phyloP scores from a whole-genome alignment of 2,113 vertebrate genomes.

The Corythornis vintsioides region DNA sequence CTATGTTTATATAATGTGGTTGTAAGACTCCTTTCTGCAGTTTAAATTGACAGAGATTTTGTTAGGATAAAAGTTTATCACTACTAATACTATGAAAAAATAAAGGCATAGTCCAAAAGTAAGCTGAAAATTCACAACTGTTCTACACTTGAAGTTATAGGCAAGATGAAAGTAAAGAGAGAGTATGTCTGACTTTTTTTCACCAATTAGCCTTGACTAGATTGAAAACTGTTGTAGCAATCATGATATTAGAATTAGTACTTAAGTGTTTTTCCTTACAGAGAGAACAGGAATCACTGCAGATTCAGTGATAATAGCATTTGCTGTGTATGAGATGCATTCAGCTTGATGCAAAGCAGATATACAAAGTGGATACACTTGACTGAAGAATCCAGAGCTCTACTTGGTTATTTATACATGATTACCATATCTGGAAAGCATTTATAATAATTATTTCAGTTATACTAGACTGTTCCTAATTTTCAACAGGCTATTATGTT shows the following conservation, averaged over 20 bases:
- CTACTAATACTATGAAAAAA: background rate
- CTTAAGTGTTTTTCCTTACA: background rate
- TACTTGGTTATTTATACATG: background rate
- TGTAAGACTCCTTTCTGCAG: background rate
- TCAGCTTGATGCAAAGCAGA: background rate
- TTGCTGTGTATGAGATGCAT: background rate
- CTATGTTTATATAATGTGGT: background rate
- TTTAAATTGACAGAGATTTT: background rate
- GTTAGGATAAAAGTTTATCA: background rate
- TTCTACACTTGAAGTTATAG: background rate
- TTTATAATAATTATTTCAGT: background rate
- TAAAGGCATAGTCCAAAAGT: background rate
- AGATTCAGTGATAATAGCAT: background rate
- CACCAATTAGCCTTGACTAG: background rate
- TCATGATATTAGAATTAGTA: fast-evolving
- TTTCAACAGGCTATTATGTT: background rate
- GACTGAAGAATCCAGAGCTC: background rate
- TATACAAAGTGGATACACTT: background rate
- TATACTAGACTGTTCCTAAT: background rate
- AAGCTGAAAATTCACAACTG: background rate
- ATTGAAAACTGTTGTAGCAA: background rate
- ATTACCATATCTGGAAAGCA: background rate
- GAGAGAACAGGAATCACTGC: background rate
- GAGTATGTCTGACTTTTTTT: background rate
- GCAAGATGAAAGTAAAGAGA: background rate